A percentile compares a stretch with the other conserved stretches of the same genome.
Conservation (phyloP, 2,113 vertebrate species). For the Thalassoma bifasciatum region DNA sequence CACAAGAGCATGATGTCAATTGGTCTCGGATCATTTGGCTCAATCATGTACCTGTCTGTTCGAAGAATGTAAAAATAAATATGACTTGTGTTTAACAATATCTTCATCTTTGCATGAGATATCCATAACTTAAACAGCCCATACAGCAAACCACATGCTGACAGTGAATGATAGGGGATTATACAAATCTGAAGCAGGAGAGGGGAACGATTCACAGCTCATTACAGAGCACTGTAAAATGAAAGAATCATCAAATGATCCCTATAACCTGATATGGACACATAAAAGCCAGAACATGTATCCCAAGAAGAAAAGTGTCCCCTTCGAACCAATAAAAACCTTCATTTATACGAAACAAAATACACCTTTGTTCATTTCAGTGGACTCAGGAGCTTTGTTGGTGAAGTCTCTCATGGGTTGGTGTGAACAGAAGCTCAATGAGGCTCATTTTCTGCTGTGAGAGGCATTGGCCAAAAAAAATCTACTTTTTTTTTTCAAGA, state of each 20-base stretch:
- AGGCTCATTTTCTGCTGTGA: not conserved
- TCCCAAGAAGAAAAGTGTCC: too few species aligned
- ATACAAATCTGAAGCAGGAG: conserved; percentile 5
- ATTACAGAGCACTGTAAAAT: not conserved
- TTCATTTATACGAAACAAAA: not conserved
- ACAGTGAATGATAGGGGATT: conserved; percentile 9
- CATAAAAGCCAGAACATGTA: not conserved
- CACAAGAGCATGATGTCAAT: conserved; percentile 65
- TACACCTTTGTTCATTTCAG: not conserved
- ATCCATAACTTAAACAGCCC: conserved; percentile 18
- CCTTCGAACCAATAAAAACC: not conserved
- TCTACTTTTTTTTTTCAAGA: too few species aligned
- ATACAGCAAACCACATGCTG: conserved; percentile 6
- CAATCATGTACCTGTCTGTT: conserved; percentile 43
- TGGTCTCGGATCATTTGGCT: conserved; percentile 61
- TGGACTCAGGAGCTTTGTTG: not conserved
- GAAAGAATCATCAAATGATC: not conserved
- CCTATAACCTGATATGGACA: not conserved
- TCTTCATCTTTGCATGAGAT: conserved; percentile 19
- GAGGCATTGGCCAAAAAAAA: too few species aligned
- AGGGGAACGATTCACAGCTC: not conserved
- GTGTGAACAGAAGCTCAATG: not conserved
- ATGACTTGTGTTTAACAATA: conserved; percentile 38
- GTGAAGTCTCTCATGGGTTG: not conserved
- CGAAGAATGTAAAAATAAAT: conserved; percentile 64